Conservation (phyloP, 35 echinoderm and acorn worm genomes). For the Eucidaris tribuloides region DNA sequence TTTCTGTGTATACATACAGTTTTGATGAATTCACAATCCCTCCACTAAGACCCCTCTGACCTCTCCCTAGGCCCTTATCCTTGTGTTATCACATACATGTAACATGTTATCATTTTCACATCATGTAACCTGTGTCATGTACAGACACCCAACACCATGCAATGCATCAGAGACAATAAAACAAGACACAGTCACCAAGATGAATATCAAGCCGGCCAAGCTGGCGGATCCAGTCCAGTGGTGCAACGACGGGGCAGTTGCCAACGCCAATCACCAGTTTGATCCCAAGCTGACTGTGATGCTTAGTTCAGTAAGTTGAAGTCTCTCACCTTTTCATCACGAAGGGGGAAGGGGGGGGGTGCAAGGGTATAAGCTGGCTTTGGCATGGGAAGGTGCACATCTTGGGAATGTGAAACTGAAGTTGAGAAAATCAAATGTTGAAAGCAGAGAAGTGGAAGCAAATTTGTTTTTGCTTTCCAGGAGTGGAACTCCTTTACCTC, state of each 20-base stretch:
- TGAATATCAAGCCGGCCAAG: constrained; percentile 16
- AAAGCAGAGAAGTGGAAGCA: background rate
- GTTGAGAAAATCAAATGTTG: background rate
- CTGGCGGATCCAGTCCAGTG: background rate
- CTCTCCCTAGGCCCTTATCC: too few species aligned
- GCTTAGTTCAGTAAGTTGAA: constrained; percentile 66
- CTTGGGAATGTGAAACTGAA: background rate
- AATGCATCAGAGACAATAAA: constrained; percentile 60
- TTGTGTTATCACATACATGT: too few species aligned
- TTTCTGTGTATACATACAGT: too few species aligned
- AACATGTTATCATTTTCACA: background rate
- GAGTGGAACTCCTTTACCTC: too few species aligned
- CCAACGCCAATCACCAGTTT: constrained; percentile 51
- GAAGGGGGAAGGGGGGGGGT: background rate
- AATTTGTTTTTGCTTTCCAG: background rate
- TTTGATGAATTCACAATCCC: too few species aligned
- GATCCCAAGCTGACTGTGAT: constrained; percentile 74
- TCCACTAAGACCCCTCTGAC: too few species aligned
- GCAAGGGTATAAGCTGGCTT: too few species aligned
- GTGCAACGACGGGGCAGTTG: constrained; percentile 60
- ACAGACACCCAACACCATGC: constrained; percentile 56
- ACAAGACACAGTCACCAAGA: constrained; percentile 38
- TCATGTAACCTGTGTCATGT: background rate
- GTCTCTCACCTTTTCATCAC: background rate
- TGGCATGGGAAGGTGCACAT: too few species aligned